Base-by-base conservation (phyloP, 2,113 vertebrate genomes). In the Thunnus thynnus region DNA sequence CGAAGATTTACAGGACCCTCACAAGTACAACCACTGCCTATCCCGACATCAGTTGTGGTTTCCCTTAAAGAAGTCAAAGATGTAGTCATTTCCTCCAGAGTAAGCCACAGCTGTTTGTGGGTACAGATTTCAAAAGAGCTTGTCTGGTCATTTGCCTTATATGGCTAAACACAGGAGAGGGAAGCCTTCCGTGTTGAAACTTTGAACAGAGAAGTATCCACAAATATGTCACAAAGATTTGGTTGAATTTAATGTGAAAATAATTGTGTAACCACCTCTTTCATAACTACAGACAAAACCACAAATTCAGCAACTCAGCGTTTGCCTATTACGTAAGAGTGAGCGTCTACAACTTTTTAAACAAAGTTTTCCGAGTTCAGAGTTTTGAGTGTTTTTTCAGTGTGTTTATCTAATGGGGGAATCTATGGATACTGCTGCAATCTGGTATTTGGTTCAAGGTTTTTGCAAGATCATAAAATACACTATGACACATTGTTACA, bases 21-120 rank as follows among this genome's bases (percentile, higher is more conserved):
- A 10, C 3, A 46, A 50, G 22, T 9, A 66, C 56, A 25, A 16
- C 65, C 20, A n/a, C 54, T 47, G 47, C 70, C 52, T 3, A 14
- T 22, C 2, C 20, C 22, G 18, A 36, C 57, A 69, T 1, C 54
- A 74, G 52, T 78, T 80, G 80, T 48, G 75, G 72, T 62, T 8
- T 58, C 50, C 46, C 22, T 20, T 61, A 16, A 76, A 89, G 48
- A 78, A 74, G 68, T 72, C 50, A 80, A 72, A 52, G 76, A 66
- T 25, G 48, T 14, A 50, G 63, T 76, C 66, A 85, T 71, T 82
- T 89, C 80, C 80, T 83, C 68, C 41, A n/a, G 32, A 73, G 44
- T 13, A 25, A 75, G 52, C 80, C 88, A 51, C 78, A 85, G 78
- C 69, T 52, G 79, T 79, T 60, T 83, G 70, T 76, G 80, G 78